phyloP scores from a whole-genome alignment of 2,797 vertebrate genomes.

The Notolabrus celidotus region DNA sequence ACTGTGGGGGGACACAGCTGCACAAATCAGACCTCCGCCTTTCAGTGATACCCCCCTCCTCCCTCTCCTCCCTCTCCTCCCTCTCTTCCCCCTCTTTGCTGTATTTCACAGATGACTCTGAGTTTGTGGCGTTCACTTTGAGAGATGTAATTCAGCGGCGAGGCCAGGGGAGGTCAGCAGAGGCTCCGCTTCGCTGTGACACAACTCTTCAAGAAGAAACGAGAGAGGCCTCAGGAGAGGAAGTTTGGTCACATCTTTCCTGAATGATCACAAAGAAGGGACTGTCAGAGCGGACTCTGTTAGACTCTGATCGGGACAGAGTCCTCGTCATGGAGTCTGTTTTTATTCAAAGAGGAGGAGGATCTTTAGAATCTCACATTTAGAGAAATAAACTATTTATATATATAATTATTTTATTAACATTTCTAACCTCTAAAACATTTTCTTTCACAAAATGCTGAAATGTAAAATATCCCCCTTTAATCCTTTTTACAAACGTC shows the following conservation, averaged over 20 bases:
- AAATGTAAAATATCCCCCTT: too few relatives aligned
- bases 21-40: slow-evolving; percentile 70
- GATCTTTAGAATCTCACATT: too few relatives aligned
- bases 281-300: slow-evolving; percentile 25
- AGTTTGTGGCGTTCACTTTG: neutral
- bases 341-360: too few relatives aligned
- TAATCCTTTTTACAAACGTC: too few relatives aligned
- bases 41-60: slow-evolving; percentile 40
- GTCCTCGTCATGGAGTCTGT: too few relatives aligned
- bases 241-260: slow-evolving; percentile 16
- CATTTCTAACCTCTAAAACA: too few relatives aligned
- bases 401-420: too few relatives aligned
- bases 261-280: slow-evolving; percentile 30
- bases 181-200: slow-evolving; percentile 24
- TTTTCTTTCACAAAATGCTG: too few relatives aligned
- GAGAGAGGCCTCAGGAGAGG: slow-evolving; percentile 13
- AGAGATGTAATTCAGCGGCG: slow-evolving; percentile 31
- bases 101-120: slow-evolving; percentile 70
- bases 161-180: slow-evolving; percentile 70
- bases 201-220: neutral
- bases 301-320: slow-evolving; percentile 1
- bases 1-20: slow-evolving; percentile 75
- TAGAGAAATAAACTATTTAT: too few relatives aligned
- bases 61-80: slow-evolving; percentile 1
- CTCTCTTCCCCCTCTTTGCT: slow-evolving; percentile 1